Percentiles rank a stretch among this genome's conserved stretches.
These are phyloP conservation scores for Crenuchus spilurus DNA, from an alignment of 2,797 vertebrate genomes.

Conservation along the genomic window DNA sequence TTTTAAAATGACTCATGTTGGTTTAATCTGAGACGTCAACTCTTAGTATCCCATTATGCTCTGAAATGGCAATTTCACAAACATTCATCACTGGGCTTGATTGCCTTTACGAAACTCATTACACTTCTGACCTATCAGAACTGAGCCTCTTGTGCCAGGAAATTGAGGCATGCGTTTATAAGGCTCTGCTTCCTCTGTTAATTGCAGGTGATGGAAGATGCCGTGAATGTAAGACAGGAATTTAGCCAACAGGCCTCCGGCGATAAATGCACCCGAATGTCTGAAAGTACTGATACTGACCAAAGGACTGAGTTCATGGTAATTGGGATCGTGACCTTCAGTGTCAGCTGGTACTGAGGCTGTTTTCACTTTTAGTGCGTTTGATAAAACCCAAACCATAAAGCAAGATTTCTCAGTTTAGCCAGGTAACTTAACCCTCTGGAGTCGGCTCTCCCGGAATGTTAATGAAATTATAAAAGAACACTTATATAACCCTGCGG, in stretches of 20 bases:
- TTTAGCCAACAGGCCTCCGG: slow-evolving; percentile 17
- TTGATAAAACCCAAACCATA: no score
- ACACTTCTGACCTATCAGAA: slow-evolving; percentile 71
- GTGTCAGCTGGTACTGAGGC: slow-evolving; percentile 40
- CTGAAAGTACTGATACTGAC: slow-evolving; percentile 36
- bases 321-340: slow-evolving; percentile 58
- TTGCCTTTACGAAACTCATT: slow-evolving; percentile 70
- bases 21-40: slow-evolving; percentile 48
- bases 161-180: slow-evolving; percentile 57
- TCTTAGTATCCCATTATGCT: slow-evolving; percentile 43
- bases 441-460: no score
- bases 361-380: no score
- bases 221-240: slow-evolving; percentile 17
- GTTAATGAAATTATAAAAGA: no score
- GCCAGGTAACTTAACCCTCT: no score
- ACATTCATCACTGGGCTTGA: slow-evolving; percentile 64
- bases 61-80: slow-evolving; percentile 53
- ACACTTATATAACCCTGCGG: no score
- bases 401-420: no score
- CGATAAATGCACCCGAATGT: neutral
- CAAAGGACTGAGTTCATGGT: slow-evolving; percentile 21
- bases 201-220: slow-evolving; percentile 47
- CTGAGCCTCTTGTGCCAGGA: slow-evolving; percentile 59
- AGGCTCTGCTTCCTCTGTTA: slow-evolving; percentile 30
- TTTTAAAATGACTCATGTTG: slow-evolving; percentile 40